Base-by-base conservation (phyloP, 2,888 invertebrate species). In the Euclidia mi region DNA sequence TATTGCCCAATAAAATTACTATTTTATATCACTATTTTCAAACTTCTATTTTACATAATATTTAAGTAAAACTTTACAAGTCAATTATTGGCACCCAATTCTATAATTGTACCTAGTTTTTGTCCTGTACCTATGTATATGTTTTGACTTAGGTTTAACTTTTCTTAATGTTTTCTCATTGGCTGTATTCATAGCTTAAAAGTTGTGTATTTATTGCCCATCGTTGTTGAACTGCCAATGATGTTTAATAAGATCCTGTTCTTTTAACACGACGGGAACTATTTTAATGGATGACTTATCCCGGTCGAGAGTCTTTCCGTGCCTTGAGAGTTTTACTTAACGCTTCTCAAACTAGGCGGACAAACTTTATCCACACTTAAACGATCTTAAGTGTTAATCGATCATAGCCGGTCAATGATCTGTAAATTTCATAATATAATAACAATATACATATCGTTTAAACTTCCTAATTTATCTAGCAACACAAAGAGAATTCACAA, bases 281-380 rank as follows among this genome's bases (percentile, higher is more conserved):
- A 84, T 88, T 85, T n/a, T 91, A 91, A 92, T 91, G 85, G 88
- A 91, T 91, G 88, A 84, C 84, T 85, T 84, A 81, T 79, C 78
- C 71, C 67, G 67, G 76, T 72, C 69, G 75, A 71, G 79, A 81
- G 79, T 85, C 82, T 87, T 88, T 83, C 79, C 67, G 65, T 62
- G 65, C 76, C 71, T 75, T 64, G 64, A 44, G 72, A 90, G 87
- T 90, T 90, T 90, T 89, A 90, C 88, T 89, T 86, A 89, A 82
- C 82, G 80, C 76, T 81, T 80, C 81, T 78, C 77, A 79, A n/a
- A 85, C 84, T 82, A 77, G 78, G 64, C 81, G 79, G 83, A 82
- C 84, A 79, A 92, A 90, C 84, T 90, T 89, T 80, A 78, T 71
- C 77, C 82, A 79, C 83, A 86, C 87, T 89, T 83, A 81, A 84